These are phyloP conservation scores for Chiloscyllium plagiosum DNA, from an alignment of 2,113 vertebrate genomes.

Conservation along the genomic window DNA sequence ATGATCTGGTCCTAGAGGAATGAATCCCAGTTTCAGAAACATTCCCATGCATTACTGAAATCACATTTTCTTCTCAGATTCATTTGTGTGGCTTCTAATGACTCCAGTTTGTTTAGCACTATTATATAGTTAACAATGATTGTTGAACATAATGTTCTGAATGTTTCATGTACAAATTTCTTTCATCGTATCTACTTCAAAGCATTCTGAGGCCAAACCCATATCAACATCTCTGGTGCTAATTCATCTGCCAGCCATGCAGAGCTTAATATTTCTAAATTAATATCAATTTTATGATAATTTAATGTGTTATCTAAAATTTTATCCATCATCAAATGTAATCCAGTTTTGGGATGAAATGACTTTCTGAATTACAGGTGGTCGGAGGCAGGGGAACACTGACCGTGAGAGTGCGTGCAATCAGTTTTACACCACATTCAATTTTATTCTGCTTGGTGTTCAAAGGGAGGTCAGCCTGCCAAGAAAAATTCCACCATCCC, in stretches of 20 bases:
- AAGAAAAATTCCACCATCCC: not conserved
- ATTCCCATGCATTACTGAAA: not conserved
- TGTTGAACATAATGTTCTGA: not conserved
- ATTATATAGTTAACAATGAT: not conserved
- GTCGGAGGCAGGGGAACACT: not conserved
- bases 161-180: not conserved
- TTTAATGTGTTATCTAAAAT: not conserved
- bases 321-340: not conserved
- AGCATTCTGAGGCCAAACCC: not conserved
- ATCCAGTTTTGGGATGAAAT: not conserved
- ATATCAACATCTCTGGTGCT: not conserved
- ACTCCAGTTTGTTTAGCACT: not conserved
- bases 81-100: not conserved
- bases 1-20: not conserved
- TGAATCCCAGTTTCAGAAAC: not conserved
- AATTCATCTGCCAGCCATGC: not conserved
- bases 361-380: not conserved
- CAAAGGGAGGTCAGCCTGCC: not conserved
- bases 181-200: not conserved
- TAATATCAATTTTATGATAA: not conserved
- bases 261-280: not conserved
- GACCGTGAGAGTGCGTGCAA: not conserved
- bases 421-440: not conserved
- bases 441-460: not conserved
- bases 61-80: not conserved